Conservation (phyloP, 2,888 invertebrate genomes). For the Hartigia nigra region DNA sequence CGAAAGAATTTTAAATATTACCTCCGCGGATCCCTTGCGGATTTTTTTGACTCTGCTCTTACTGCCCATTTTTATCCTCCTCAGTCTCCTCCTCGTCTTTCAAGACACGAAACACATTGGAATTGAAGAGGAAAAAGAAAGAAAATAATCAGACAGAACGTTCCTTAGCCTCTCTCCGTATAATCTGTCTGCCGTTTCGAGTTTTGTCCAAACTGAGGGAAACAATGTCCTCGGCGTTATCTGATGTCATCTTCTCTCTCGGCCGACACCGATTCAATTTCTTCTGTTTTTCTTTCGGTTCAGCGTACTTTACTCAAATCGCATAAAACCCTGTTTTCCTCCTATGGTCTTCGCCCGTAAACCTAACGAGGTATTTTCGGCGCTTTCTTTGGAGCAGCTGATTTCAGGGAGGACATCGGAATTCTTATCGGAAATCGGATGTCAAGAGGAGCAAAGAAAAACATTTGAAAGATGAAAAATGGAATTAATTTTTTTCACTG, state of each 20-base stretch:
- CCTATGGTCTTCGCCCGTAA: not conserved
- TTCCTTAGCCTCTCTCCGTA: not conserved
- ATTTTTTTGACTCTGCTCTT: not conserved
- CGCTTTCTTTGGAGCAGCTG: not conserved
- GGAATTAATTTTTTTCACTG: not conserved
- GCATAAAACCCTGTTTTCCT: not conserved
- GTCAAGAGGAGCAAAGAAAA: not conserved
- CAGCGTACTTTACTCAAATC: not conserved
- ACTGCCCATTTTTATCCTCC: not conserved
- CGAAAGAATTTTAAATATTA: conserved; percentile 36
- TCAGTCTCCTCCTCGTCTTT: not conserved
- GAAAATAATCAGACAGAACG: not conserved
- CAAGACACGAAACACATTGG: not conserved
- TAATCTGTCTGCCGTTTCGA: not conserved
- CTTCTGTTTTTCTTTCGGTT: conserved; percentile 17
- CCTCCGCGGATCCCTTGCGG: conserved; percentile 13
- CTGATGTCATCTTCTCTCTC: conserved; percentile 27
- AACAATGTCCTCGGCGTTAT: conserved; percentile 34
- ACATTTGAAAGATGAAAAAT: not conserved
- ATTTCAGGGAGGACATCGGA: not conserved
- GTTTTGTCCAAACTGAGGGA: conserved; percentile 2
- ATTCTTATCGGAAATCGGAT: not conserved
- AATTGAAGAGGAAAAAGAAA: not conserved
- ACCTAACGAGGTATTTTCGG: not conserved
- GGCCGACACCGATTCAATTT: conserved; percentile 28